Evolutionary conservation across 37 sponge, comb jelly and placozoan species (phyloP), one percentile per base, ranked within the genome.

Genomic region (Cladorhizidae sp.): DNA sequence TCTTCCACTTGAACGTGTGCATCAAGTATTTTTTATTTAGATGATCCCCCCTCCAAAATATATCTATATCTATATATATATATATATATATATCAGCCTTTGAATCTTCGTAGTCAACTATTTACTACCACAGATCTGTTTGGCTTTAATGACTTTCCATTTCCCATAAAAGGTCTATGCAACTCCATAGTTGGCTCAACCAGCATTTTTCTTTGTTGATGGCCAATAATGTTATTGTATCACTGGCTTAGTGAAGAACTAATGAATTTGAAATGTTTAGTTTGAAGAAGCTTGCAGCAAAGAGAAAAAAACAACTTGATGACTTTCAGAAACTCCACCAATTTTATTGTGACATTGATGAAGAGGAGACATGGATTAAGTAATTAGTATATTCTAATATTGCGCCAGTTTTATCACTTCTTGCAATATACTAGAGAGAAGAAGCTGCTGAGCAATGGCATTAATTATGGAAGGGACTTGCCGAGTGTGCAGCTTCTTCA

Each of bases 321-420:
- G 83, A 89, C 57, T 88, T 95, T 12, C 86, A 81, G 74, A 64
- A 64, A 40, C 83, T 97, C 59, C 95, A 94, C 56, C 95, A 91
- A 83, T 94, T 97, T 84, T 94, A 85, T 62, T 71, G 90, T 38
- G 92, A 91, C 28, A 26, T 97, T 7, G 87, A 91, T 37, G 92
- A 94, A 32, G 97, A 97, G 71, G 95, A 92, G 41, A 58, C 84
- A 20, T 95, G 95, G 95, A 91, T 92, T 22, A 95, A 82, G 94
- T 94, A 50, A 76, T 85, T 12, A 3, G 25, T 43, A 1, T 59
- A 26, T 37, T 72, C 28, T 7, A 39, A 54, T 32, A 55, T 17
- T 28, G 15, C 54, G 11, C 54, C 54, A 52, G 22, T 28, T 14
- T 22, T 26, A 22, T 7, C 43, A 40, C 65, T 22, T 42, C 23